Base-by-base conservation (phyloP, 2,113 vertebrate species). In the Pithys albifrons region DNA sequence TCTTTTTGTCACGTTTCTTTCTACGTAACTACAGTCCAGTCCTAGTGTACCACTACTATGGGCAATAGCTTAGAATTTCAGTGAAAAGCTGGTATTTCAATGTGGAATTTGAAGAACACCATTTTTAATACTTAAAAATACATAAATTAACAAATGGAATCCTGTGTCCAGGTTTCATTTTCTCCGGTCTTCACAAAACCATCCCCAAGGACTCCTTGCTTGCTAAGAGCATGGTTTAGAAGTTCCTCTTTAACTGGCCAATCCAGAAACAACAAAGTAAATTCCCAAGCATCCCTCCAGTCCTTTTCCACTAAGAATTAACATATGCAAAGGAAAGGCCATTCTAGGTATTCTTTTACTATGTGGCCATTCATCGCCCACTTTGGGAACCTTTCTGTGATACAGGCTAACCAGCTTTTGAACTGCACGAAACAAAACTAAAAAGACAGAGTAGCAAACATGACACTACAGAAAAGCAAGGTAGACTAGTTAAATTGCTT, bases 41-140 rank as follows among this genome's bases (percentile, higher is more conserved):
- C n/a, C 37, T 58, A 18, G 14, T 20, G 24, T 41, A 85, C 31
- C 19, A 49, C 41, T 7, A 1, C 8, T 58, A 59, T 0, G 0
- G 8, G 7, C 39, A 59, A 35, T 9, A 55, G 20, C 39, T 87
- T 46, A 72, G 31, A 52, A 86, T 22, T 45, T 8, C 33, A 70
- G 12, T 14, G 11, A 65, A 78, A 88, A 71, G 7, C 14, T 29
- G 14, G 11, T 29, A 54, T 25, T 70, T 84, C 24, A 27, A 51
- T 2, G 17, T 33, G n/a, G 19, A 67, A 65, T 85, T 78, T 71
- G 55, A 80, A 74, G 43, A 81, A 15, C 13, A 55, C 15, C 14
- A 35, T 5, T 75, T 89, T 29, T 22, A 83, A 93, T 92, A 85
- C 7, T 31, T 41, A 39, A 24, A 75, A 41, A 39, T 33, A n/a